Base-by-base conservation (phyloP, 2,888 invertebrate genomes). In the Rhagonycha lutea region DNA sequence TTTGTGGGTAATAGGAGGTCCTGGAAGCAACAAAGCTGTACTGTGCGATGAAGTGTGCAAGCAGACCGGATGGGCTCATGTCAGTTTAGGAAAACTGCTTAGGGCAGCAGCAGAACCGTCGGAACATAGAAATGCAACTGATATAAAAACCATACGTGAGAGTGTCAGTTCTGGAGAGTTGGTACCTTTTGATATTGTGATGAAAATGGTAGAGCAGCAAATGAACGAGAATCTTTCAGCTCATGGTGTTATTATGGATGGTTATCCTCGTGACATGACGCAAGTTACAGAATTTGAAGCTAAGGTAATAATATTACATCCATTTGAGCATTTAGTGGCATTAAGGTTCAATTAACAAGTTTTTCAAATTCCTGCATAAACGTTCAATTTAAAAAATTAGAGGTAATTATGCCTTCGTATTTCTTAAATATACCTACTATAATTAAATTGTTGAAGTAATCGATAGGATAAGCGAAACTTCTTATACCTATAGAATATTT, bases 221-320 rank as follows among this genome's bases (percentile, higher is more conserved):
- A 90, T 95, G 79, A 88, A 88, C 0, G 87, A 89, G 2, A 88
- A 92, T 77, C 88, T 89, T 61, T 92, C 91, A 8, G 92, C 92
- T 23, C 90, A 91, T 75, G 98, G 98, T 4, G 93, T 98, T 75
- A 92, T 99, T 74, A 92, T 99, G 73, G 98, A 98, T 84, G 98
- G 98, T 0, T 99, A 95, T 86, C 99, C 99, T 0, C 90, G 98
- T 73, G 97, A 98, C 84, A 89, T 97, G 85, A 92, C 93, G 69
- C 98, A 99, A 89, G 94, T 96, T 81, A 91, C 92, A 71, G 92
- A 93, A 84, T 99, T 98, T 86, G 96, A 99, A 88, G 92, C 90
- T 74, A 96, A 96, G 92, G 98, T 98, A 83, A 85, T 85, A 74
- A 68, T 68, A 68, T 68, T 26, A 12, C 32, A 32, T 32, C 32